Conservation (phyloP, 2,113 vertebrate genomes). For the Oenanthe melanoleuca region DNA sequence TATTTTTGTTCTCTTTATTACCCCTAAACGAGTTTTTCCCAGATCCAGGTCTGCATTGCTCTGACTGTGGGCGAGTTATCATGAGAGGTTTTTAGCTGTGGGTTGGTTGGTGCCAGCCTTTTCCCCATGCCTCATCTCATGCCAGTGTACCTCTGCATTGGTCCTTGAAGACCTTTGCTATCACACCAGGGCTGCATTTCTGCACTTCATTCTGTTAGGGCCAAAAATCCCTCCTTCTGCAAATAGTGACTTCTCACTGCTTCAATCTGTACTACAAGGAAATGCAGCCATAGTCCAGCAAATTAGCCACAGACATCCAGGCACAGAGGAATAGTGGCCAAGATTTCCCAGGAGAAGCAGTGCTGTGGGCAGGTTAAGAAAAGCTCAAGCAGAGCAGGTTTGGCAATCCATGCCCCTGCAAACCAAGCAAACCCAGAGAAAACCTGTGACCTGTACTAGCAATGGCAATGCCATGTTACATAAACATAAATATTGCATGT, state of each 20-base stretch:
- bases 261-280: neutral
- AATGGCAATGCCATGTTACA: neutral
- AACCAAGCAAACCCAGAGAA: neutral
- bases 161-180: neutral
- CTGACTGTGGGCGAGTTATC: neutral
- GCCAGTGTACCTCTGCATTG: rapidly evolving
- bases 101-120: neutral
- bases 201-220: neutral
- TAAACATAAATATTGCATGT: neutral
- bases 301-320: neutral
- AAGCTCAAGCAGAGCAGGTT: neutral
- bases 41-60: neutral
- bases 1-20: neutral
- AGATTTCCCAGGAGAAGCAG: neutral
- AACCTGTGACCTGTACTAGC: rapidly evolving
- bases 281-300: neutral
- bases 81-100: neutral
- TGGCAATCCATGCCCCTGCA: neutral
- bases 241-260: neutral
- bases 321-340: neutral
- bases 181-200: neutral
- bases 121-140: neutral
- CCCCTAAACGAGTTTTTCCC: neutral
- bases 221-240: neutral
- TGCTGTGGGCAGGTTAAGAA: neutral